These are phyloP conservation scores for Plebejus melissa DNA, from an alignment of 2,888 invertebrate species.

Conservation along the genomic window DNA sequence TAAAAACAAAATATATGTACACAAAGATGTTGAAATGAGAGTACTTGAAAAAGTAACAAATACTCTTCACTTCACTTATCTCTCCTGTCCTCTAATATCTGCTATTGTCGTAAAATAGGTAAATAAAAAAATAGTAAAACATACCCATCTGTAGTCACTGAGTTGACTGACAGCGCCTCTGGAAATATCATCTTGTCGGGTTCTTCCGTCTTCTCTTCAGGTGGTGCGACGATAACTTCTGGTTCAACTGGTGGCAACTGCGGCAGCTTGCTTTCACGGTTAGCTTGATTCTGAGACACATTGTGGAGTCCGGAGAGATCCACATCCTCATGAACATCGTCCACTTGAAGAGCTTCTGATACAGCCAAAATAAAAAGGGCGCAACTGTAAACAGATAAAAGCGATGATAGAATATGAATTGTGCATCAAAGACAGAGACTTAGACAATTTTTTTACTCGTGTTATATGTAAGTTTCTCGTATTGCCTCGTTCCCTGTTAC, in stretches of 20 bases:
- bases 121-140: constrained; percentile 40
- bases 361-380: constrained; percentile 80
- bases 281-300: constrained; percentile 58
- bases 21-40: no score
- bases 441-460: not conserved
- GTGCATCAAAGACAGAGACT: not conserved
- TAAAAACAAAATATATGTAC: no score
- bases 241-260: constrained; percentile 29
- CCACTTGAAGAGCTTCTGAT: constrained; percentile 73
- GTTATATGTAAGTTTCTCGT: not conserved
- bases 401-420: constrained; percentile 24
- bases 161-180: constrained; percentile 74
- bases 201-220: constrained; percentile 36
- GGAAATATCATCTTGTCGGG: constrained; percentile 68
- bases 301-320: constrained; percentile 68
- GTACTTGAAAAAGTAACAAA: no score
- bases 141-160: constrained; percentile 78
- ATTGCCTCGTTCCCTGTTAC: not conserved
- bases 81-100: no score
- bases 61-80: no score
- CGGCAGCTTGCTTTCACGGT: constrained; percentile 38
- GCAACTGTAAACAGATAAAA: constrained; percentile 62
- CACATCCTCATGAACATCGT: constrained; percentile 50
- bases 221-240: constrained; percentile 37
- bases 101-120: not conserved